Percentiles rank a stretch among this genome's conserved stretches.
These are phyloP conservation scores for Operophtera brumata DNA, from an alignment of 2,888 invertebrate genomes.

Conservation along the genomic window DNA sequence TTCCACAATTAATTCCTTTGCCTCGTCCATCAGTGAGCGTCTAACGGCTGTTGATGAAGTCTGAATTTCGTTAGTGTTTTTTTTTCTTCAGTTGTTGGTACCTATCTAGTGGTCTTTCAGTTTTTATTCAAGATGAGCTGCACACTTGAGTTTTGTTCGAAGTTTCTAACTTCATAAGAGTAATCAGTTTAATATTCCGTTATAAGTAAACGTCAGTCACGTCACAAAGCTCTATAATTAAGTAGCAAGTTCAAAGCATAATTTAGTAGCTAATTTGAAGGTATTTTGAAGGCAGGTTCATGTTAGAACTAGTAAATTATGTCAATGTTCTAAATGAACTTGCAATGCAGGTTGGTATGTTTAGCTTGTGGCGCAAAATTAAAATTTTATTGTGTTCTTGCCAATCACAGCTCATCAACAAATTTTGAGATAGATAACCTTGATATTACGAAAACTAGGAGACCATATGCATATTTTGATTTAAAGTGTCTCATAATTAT, in stretches of 20 bases:
- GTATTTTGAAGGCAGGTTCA: slow-evolving; percentile 6
- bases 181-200: slow-evolving; percentile 33
- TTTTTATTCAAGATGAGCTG: neutral
- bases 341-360: slow-evolving; percentile 18
- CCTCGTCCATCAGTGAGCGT: no score
- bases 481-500: no score
- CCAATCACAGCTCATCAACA: no score
- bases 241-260: slow-evolving; percentile 29
- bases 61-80: neutral
- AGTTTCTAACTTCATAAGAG: slow-evolving; percentile 12
- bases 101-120: no score
- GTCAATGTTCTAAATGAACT: slow-evolving; percentile 17
- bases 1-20: no score
- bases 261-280: slow-evolving; percentile 23
- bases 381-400: no score
- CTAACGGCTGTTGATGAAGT: no score
- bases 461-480: no score
- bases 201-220: slow-evolving; percentile 29
- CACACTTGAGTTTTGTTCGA: neutral
- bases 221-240: slow-evolving; percentile 28
- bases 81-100: neutral
- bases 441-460: no score
- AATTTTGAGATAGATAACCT: no score
- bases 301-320: slow-evolving; percentile 12
- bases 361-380: neutral